A percentile compares a stretch with the other conserved stretches of the same genome.
These are phyloP conservation scores for Drosophila sordidapex DNA, from an alignment of 2,888 invertebrate species.

Conservation along the genomic window DNA sequence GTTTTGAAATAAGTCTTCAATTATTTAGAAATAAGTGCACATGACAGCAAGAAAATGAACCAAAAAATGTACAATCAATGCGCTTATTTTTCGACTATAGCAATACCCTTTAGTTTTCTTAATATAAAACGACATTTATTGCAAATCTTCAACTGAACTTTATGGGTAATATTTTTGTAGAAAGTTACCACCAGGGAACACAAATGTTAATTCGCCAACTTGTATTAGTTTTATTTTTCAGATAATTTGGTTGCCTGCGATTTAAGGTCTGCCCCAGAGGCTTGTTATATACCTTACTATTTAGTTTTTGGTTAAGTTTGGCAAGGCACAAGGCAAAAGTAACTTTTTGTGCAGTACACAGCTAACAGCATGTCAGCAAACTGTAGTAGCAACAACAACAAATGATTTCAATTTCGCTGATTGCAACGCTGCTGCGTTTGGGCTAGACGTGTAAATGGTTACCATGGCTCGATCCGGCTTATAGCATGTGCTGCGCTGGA, in stretches of 20 bases:
- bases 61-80: constrained; percentile 22
- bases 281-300: constrained; percentile 18
- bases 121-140: background rate
- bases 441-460: constrained; percentile 50
- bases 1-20: constrained; percentile 70
- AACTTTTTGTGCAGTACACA: constrained; percentile 44
- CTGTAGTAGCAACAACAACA: constrained; percentile 39
- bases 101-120: constrained; percentile 35
- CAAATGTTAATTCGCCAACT: background rate
- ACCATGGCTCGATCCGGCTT: constrained; percentile 56
- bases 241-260: background rate
- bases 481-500: constrained; percentile 59
- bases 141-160: background rate
- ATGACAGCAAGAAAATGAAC: constrained; percentile 62
- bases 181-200: background rate
- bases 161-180: no score
- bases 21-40: constrained; percentile 76
- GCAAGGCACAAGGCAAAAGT: constrained; percentile 37
- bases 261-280: constrained; percentile 7
- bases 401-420: constrained; percentile 74
- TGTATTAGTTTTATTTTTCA: background rate
- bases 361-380: constrained; percentile 56
- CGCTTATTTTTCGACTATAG: constrained; percentile 18
- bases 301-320: constrained; percentile 46
- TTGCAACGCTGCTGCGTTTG: constrained; percentile 53